A percentile compares a stretch with the other conserved stretches of the same genome.
Evolutionary conservation across 2,888 invertebrate genomes (phyloP).

Genomic region (Fissipunctia ypsillon): DNA sequence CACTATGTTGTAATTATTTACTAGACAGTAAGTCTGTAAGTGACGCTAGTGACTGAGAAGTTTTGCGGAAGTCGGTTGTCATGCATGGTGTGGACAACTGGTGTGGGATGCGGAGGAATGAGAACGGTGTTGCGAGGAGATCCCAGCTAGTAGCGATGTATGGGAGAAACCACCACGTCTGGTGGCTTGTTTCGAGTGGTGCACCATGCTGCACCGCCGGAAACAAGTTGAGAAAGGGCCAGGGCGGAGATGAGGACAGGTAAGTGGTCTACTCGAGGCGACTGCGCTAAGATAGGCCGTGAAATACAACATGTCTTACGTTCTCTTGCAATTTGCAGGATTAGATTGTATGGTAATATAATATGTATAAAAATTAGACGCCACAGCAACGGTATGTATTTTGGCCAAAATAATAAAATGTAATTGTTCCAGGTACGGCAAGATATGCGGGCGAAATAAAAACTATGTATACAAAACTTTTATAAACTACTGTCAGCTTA

Average conservation of each 20-base stretch:
- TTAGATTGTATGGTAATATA: neutral
- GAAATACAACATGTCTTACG: neutral
- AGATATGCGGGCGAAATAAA: constrained; percentile 68
- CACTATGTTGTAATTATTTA: too few relatives aligned
- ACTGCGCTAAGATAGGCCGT: neutral
- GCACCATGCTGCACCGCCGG: neutral
- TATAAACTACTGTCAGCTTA: constrained; percentile 65
- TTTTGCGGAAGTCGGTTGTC: neutral
- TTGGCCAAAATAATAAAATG: neutral
- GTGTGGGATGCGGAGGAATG: neutral
- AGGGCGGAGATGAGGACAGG: neutral
- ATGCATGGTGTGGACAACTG: neutral
- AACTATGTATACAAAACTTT: constrained; percentile 57
- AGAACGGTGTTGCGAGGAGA: neutral
- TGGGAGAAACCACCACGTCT: neutral
- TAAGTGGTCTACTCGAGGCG: neutral
- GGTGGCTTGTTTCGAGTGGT: neutral
- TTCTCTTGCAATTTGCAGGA: neutral
- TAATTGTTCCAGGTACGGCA: constrained; percentile 67
- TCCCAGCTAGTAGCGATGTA: neutral
- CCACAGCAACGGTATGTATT: neutral
- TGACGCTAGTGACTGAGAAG: neutral
- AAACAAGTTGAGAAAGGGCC: neutral
- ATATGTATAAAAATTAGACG: neutral
- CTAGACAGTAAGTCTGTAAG: neutral